Base-by-base conservation (phyloP, 2,113 vertebrate genomes). In the Cervus canadensis region DNA sequence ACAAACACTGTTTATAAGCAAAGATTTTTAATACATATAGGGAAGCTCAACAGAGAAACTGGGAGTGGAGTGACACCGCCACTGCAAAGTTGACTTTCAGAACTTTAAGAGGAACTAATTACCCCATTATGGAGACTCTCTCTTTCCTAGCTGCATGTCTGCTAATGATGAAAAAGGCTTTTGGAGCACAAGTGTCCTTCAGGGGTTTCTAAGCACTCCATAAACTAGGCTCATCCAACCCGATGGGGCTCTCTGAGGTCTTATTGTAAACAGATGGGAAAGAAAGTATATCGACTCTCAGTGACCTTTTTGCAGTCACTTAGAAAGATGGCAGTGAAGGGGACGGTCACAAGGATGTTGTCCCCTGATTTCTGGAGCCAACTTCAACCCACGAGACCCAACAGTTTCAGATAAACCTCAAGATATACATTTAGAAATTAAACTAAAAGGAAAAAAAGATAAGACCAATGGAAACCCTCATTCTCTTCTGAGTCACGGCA, bases 381-480 rank as follows among this genome's bases (percentile, higher is more conserved):
- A 64, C 43, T 45, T 89, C 62, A 89, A 45, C 23, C 87, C 82
- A 25, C 21, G 17, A 83, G 85, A 83, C 33, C 71, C 91, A 97
- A 85, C 14, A 60, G 52, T 52, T 95, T 33, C 81, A 95, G 88
- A 93, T 64, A 96, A 98, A 97, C 48, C 74, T 95, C 95, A 94
- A 74, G 62, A 89, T 54, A 21, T 84, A 12, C 33, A 62, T 81
- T 71, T 36, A 95, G 89, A 91, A 97, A 60, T 43, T 12, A 91
- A 97, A 57, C 43, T 15, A 5, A 57, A 87, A 90, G 59, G n/a
- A 12, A 57, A 67, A 52, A 84, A 26, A 85, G 86, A 54, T 96
- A 90, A 98, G 56, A 94, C 40, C 0, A 2, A 83, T 96, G 78
- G 94, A 89, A 94, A 92, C 93, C 97, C 97, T 43, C 95, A 96